Base-by-base conservation (phyloP, 1,140 invertebrate genomes). In the Dinothrombium tinctorium region DNA sequence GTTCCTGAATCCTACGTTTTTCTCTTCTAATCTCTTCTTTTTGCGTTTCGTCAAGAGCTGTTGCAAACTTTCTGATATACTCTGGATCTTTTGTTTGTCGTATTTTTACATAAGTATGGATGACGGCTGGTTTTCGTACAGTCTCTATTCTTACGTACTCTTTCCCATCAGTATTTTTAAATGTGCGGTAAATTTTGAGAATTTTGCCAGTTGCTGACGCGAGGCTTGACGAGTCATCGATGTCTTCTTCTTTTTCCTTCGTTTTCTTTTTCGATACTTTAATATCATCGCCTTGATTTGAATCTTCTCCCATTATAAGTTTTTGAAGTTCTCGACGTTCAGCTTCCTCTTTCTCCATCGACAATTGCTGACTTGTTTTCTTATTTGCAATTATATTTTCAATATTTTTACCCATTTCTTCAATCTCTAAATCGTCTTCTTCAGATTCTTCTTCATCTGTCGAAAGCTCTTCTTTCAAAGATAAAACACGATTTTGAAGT, bases 321-420 rank as follows among this genome's bases (percentile, higher is more conserved):
- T 89, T 86, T 42, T 87, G 69, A 28, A 98, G 56, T 55, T 96
- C 89, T 43, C 82, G 73, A 43, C 90, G 68, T 58, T 96, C 90
- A 41, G 82, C 79, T 56, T 98, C 90, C 57, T 99, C 92, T 38
- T 79, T 71, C 58, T 98, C 90, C 35, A 82, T 54, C 0, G 76
- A 82, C 3, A 94, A 57, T 67, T 82, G 58, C 6, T 39, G 76
- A 11, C 78, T 82, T 1, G 82, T 87, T 56, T 95, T 96, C 56
- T 94, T 94, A 56, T 94, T 95, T 2, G 81, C 74, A 15, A 96
- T 60, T 82, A 98, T 96, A 54, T 87, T 95, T 60, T 98, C 90
- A 28, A 98, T 73, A 59, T 95, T 94, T 57, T 84, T 87, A 4
- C 68, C 89, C 76, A 96, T 84, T 59, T 98, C 90, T 54, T 98